Base-by-base conservation (phyloP, 1,140 invertebrate species). In the Aphelenchoides avenae region DNA sequence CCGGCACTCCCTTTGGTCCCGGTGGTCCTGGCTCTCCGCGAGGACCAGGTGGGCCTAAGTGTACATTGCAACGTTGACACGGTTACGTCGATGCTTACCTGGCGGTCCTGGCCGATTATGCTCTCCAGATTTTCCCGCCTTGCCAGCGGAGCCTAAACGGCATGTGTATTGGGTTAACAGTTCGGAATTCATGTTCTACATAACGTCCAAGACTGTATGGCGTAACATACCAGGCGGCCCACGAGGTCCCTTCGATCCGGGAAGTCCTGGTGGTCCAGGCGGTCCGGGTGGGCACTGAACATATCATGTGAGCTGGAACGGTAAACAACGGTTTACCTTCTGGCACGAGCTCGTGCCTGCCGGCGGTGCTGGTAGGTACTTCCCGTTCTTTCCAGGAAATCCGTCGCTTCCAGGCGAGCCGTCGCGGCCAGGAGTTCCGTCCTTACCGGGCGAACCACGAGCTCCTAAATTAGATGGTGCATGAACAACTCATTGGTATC, bases 331-430 rank as follows among this genome's bases (percentile, higher is more conserved):
- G 5, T n/a, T 18, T 20, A 68, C 66, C 55, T 73, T 73, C 46
- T 73, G 71, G 34, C 71, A 73, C 18, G 71, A 61, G 27, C 76
- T 75, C 4, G 48, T 48, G 11, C 67, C 73, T 27, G 66, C 37
- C 30, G 65, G 68, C 9, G 72, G 71, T 0, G 71, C 73, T 9
- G 71, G 72, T 0, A 73, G 41, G 47, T 73, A 73, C 37, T 71
- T 76, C 47, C 70, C 70, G 31, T 73, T 52, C 6, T 51, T 41
- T 50, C 70, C 68, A 11, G 36, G 22, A 2, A 37, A 9, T 50
- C 70, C 64, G 37, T 44, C 52, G 13, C 13, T 6, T 9, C 55
- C 61, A 26, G 53, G 62, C n/a, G 15, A 22, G 15, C 40, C 63
- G n/a, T 65, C 63, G 26, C 64, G 51, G 22, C 63, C 63, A 2